These are phyloP conservation scores for Pipistrellus pygmaeus DNA, from an alignment of 2,797 vertebrate genomes.

Conservation along the genomic window DNA sequence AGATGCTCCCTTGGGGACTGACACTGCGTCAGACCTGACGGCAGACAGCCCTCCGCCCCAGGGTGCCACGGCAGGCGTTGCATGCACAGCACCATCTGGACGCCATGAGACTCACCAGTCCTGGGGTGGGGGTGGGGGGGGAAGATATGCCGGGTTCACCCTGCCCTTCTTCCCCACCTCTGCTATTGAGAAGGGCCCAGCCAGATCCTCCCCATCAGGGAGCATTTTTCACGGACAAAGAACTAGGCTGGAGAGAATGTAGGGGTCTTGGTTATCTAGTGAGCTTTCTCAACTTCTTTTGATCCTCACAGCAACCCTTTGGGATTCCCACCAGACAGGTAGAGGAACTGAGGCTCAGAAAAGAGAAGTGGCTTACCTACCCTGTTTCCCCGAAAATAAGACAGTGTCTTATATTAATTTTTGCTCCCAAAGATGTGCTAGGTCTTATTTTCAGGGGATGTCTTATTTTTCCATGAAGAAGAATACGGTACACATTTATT, in stretches of 20 bases:
- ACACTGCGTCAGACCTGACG: background rate
- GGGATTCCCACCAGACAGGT: background rate
- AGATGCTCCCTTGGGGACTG: background rate
- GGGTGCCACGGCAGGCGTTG: background rate
- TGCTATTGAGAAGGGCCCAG: background rate
- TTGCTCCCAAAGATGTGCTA: no score
- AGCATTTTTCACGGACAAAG: background rate
- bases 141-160: background rate
- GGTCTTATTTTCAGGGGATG: no score
- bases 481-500: no score
- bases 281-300: background rate
- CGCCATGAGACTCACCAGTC: background rate
- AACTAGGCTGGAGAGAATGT: background rate
- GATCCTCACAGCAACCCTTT: background rate
- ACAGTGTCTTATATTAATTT: no score
- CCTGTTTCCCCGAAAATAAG: no score
- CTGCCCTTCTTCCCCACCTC: rapidly evolving
- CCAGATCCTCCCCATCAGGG: background rate
- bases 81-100: background rate
- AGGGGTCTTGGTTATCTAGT: background rate
- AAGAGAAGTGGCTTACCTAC: background rate
- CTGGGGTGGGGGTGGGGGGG: no score
- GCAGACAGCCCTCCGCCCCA: background rate
- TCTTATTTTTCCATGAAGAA: no score
- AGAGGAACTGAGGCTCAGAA: background rate